Evolutionary conservation across 2,113 vertebrate species (phyloP), one percentile per base, ranked within the genome.

Genomic region (Erythrocercus mccallii): DNA sequence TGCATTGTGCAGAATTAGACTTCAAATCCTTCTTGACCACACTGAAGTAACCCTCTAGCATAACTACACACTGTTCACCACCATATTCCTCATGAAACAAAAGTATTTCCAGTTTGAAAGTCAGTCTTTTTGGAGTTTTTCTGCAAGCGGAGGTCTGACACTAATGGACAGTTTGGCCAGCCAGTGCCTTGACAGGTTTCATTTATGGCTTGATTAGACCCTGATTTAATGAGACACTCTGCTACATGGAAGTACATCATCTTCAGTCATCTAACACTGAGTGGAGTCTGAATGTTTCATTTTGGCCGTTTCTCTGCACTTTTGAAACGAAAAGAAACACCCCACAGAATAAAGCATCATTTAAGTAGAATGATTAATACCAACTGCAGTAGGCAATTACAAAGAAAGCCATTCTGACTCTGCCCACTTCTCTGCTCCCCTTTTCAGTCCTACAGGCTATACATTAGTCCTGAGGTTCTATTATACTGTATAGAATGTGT

Each of bases 391-490:
- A 87, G 95, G 93, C 89, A 94, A 82, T 95, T 91, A 95, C 84
- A 95, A 95, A 96, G 95, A 72, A 85, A 94, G 53, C 57, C 58
- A 92, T 95, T 97, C 89, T 91, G 81, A 82, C 42, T 74, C 91
- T 95, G 81, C 78, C 95, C 81, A 95, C 84, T 95, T 88, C 88
- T 93, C 88, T 88, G 35, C 85, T 95, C 53, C 88, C 62, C 21
- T 91, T 66, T 89, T 87, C 11, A 23, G 35, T 62, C 81, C 71
- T 95, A 80, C 61, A 82, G 78, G 44, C 45, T 79, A 50, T 88
- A 54, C 66, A 76, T 95, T 85, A 73, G 42, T 91, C 37, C 73
- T 94, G 89, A 86, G 18, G 33, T 81, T 94, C 93, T 91, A 85
- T 94, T 94, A 77, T 92, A 38, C 24, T 72, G 45, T 94, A 50